These are phyloP conservation scores for Orestias chungarensis DNA, from an alignment of 2,797 vertebrate genomes.

Conservation along the genomic window DNA sequence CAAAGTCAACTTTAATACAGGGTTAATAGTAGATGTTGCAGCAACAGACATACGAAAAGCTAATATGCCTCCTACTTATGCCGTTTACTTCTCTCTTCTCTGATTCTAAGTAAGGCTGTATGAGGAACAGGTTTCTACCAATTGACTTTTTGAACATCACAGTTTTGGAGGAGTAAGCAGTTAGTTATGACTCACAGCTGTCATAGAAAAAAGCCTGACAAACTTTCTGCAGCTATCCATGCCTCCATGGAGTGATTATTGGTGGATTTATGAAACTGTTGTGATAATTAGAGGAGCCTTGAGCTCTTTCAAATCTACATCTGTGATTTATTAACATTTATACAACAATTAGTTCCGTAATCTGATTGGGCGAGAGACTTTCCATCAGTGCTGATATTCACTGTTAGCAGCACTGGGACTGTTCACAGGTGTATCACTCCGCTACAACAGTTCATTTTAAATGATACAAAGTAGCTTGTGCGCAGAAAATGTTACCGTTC, in stretches of 20 bases:
- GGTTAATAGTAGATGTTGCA: no score
- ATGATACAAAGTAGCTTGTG: no score
- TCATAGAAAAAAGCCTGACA: conserved; percentile 17
- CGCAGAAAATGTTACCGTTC: no score
- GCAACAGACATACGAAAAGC: not conserved
- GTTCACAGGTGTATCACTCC: no score
- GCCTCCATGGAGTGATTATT: conserved; percentile 2
- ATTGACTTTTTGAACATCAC: not conserved
- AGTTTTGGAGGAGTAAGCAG: conserved; percentile 8
- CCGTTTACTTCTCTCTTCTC: conserved; percentile 3
- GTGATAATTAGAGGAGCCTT: conserved; percentile 21
- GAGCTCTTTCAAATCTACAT: conserved; percentile 18
- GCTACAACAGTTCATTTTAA: no score
- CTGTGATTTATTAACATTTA: conserved; percentile 13
- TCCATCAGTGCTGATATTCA: no score
- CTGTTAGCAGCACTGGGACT: no score
- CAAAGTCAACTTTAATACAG: not conserved
- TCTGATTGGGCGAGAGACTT: no score
- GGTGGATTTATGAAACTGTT: conserved; percentile 29
- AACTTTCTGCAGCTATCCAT: not conserved
- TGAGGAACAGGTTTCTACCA: not conserved
- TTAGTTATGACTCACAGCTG: conserved; percentile 19
- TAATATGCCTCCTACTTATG: not conserved
- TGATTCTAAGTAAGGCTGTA: not conserved
- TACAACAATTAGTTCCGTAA: no score